Evolutionary conservation across 2,888 invertebrate species (phyloP).

Genomic region (Tetranychus truncatus): DNA sequence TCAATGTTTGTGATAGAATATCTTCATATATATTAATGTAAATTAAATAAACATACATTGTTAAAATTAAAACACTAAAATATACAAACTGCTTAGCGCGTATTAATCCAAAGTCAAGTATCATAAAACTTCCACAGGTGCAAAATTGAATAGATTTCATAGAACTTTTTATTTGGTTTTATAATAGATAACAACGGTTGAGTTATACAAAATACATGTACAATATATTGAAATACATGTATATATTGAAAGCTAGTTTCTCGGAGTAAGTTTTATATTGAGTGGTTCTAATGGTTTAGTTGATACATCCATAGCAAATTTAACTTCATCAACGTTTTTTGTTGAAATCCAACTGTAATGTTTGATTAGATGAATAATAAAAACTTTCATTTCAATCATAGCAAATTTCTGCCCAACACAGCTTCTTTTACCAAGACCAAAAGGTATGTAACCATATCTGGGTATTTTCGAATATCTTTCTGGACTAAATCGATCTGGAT

Average conservation of each 20-base stretch:
- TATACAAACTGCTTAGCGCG: background rate
- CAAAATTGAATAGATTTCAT: too few species aligned
- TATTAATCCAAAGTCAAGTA: too few species aligned
- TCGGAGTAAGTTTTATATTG: background rate
- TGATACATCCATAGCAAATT: background rate
- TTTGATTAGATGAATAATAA: background rate
- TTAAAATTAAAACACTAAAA: background rate
- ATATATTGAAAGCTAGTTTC: background rate
- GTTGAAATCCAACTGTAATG: background rate
- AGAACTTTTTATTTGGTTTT: too few species aligned
- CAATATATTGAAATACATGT: too few species aligned
- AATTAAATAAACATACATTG: background rate
- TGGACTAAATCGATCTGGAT: slow-evolving; percentile 37
- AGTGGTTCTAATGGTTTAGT: background rate
- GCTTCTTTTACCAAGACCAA: slow-evolving; percentile 7
- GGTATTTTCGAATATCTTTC: background rate
- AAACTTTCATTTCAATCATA: slow-evolving; percentile 5
- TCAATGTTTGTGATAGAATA: too few species aligned
- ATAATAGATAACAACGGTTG: too few species aligned
- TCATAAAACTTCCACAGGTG: too few species aligned
- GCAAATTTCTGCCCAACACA: slow-evolving; percentile 14
- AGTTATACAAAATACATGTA: too few species aligned
- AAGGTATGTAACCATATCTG: slow-evolving; percentile 12
- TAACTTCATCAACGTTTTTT: background rate
- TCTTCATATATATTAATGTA: too few species aligned